Evolutionary conservation across 2,113 vertebrate species (phyloP).

Genomic region (Syngnathoides biaculeatus): DNA sequence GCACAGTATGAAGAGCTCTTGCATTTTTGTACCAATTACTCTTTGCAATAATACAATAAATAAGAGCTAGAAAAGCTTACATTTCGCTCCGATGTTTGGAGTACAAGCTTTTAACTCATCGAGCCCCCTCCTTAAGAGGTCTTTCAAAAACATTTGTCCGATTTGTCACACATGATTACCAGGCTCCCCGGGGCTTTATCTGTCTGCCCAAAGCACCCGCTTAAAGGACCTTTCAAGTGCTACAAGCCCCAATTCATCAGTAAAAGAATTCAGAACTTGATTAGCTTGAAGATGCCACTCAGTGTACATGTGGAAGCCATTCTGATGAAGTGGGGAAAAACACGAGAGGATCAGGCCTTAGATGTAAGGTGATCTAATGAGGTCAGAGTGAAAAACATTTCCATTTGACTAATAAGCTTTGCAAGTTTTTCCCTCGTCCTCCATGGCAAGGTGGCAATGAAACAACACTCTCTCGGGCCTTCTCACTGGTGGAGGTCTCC

Average conservation of each 20-base stretch:
- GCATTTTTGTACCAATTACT: no score
- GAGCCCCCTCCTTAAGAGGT: conserved; percentile 44
- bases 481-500: conserved; percentile 54
- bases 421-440: conserved; percentile 66
- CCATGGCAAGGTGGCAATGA: conserved; percentile 72
- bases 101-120: conserved; percentile 52
- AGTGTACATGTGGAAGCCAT: conserved; percentile 30
- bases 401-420: conserved; percentile 65
- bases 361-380: conserved; percentile 60
- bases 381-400: conserved; percentile 39
- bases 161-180: conserved; percentile 76
- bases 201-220: conserved; percentile 61
- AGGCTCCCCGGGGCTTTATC: conserved; percentile 72
- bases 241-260: conserved; percentile 77
- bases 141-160: conserved; percentile 75
- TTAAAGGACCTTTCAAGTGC: conserved; percentile 72
- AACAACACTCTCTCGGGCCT: conserved; percentile 52
- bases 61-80: background rate
- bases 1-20: no score
- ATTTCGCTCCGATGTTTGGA: conserved; percentile 11
- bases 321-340: conserved; percentile 32
- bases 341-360: conserved; percentile 30
- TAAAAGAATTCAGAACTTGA: conserved; percentile 77
- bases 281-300: conserved; percentile 74
- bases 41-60: no score